These are phyloP conservation scores for cattle (Bos taurus) DNA, from an alignment of 2,113 vertebrate genomes.

Conservation along the genomic window DNA sequence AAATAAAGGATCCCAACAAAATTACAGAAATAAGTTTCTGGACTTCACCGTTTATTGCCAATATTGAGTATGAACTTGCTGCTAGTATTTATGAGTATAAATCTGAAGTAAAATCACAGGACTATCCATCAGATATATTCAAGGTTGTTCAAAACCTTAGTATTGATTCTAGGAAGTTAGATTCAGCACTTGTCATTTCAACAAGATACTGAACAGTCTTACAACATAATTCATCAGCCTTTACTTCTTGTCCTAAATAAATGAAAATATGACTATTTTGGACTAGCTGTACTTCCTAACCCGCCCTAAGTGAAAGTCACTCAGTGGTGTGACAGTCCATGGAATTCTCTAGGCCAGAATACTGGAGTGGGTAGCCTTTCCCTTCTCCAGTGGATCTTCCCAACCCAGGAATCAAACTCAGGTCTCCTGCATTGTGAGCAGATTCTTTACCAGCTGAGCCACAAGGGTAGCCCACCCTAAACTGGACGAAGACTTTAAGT, in stretches of 20 bases:
- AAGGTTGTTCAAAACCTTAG: neutral
- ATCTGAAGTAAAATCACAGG: neutral
- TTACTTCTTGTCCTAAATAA: neutral
- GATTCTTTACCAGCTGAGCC: neutral
- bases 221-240: neutral
- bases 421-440: rapidly evolving
- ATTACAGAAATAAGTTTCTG: neutral
- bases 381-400: neutral
- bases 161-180: neutral
- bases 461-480: neutral
- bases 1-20: neutral
- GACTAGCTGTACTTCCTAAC: neutral
- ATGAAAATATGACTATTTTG: neutral
- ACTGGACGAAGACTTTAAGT: neutral
- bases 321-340: neutral
- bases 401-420: neutral
- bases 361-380: neutral
- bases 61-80: neutral
- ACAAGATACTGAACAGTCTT: neutral
- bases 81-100: neutral
- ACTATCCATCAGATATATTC: neutral
- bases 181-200: neutral
- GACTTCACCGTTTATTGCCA: neutral
- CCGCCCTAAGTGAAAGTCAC: neutral
- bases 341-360: neutral